Conservation (phyloP, 2,113 vertebrate genomes). For the Salvelinus alpinus region DNA sequence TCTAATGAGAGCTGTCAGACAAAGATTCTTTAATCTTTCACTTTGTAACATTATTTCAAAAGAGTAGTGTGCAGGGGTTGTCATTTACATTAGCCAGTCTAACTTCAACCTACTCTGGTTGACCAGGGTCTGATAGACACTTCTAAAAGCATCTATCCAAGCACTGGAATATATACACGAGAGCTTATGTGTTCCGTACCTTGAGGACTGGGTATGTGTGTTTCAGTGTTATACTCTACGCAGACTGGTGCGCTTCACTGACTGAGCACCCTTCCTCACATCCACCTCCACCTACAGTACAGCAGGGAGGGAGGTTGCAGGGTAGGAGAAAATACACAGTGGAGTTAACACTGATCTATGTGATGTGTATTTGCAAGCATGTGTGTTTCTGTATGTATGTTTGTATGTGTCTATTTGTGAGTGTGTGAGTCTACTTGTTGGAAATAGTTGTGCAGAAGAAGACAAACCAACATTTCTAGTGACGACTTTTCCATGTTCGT, state of each 20-base stretch:
- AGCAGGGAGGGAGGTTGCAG: slow-evolving; percentile 56
- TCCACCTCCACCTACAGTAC: slow-evolving; percentile 79
- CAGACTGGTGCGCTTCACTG: slow-evolving; percentile 91
- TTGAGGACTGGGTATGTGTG: slow-evolving; percentile 63
- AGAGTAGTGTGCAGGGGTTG: neutral
- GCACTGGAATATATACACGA: slow-evolving; percentile 53
- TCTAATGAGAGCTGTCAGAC: neutral
- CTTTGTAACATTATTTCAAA: neutral
- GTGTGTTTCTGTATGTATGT: slow-evolving; percentile 9
- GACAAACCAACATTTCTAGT: slow-evolving; percentile 82
- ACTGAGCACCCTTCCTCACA: slow-evolving; percentile 90
- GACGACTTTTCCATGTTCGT: slow-evolving; percentile 84
- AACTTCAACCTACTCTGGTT: slow-evolving; percentile 6
- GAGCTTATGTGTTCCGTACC: slow-evolving; percentile 69
- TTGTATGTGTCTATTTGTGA: neutral
- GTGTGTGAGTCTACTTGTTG: slow-evolving; percentile 24
- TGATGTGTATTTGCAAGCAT: neutral
- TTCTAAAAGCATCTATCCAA: slow-evolving; percentile 40
- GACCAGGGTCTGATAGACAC: slow-evolving; percentile 10
- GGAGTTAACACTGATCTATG: slow-evolving; percentile 44
- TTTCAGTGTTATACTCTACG: slow-evolving; percentile 93
- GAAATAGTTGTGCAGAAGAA: neutral
- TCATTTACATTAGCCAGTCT: neutral
- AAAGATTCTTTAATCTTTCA: neutral
- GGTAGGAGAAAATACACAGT: slow-evolving; percentile 52